These are phyloP conservation scores for Eupeodes luniger DNA, from an alignment of 2,888 invertebrate species.

Conservation along the genomic window DNA sequence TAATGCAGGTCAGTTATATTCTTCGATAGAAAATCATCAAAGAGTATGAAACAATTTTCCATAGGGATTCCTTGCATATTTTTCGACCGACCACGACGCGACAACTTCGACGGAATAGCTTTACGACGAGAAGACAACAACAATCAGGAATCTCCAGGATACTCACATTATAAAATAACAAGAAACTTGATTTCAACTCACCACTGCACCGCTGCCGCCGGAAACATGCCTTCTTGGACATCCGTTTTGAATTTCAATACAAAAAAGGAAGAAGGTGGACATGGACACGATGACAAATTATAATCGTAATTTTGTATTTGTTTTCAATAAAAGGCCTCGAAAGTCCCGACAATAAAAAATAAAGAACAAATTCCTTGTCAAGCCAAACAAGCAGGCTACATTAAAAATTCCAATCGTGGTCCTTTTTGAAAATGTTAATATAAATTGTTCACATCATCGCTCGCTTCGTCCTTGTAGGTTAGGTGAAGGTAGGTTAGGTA, in stretches of 20 bases:
- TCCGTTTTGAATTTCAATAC: conserved; percentile 11
- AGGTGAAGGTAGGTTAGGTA: no score
- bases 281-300: background rate
- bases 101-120: no score
- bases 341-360: background rate
- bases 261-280: background rate
- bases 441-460: conserved; percentile 61
- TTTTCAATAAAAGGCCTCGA: background rate
- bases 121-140: background rate
- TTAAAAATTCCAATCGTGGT: conserved; percentile 54
- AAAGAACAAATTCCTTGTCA: conserved; percentile 34
- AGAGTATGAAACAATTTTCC: background rate
- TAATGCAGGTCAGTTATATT: conserved; percentile 63
- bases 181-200: conserved; percentile 25
- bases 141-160: background rate
- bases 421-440: conserved; percentile 60
- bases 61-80: background rate
- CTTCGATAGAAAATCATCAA: conserved; percentile 2
- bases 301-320: background rate
- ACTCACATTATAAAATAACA: conserved; percentile 17
- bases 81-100: background rate
- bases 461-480: background rate
- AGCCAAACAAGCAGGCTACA: conserved; percentile 4
- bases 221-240: conserved; percentile 17
- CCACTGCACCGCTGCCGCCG: background rate